These are phyloP conservation scores for Nasonia longicornis DNA, from an alignment of 1,140 invertebrate species.

Conservation along the genomic window DNA sequence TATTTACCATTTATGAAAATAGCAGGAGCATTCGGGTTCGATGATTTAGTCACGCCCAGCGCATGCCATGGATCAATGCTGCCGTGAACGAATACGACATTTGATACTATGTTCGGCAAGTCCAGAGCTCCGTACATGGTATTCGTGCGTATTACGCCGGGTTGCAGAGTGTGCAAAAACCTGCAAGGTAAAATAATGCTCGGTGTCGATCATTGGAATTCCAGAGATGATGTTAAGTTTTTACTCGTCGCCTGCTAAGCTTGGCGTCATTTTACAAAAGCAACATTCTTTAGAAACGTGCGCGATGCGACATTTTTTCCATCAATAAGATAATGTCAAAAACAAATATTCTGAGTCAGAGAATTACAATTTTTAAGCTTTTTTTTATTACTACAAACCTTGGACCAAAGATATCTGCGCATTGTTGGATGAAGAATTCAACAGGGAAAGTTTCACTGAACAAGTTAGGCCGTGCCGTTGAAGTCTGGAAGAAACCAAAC, in stretches of 20 bases:
- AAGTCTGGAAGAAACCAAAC: slow-evolving; percentile 95
- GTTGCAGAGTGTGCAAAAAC: slow-evolving; percentile 69
- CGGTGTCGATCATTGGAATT: not conserved
- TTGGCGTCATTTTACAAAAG: no score
- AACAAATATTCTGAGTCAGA: not conserved
- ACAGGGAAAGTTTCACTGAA: slow-evolving; percentile 85
- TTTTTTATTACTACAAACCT: slow-evolving; percentile 50
- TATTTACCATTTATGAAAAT: slow-evolving; percentile 79
- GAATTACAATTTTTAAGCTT: not conserved
- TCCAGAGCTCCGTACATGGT: slow-evolving; percentile 82
- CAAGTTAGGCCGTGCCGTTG: slow-evolving; percentile 77
- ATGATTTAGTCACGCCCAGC: slow-evolving; percentile 77
- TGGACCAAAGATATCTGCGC: slow-evolving; percentile 84
- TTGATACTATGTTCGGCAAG: slow-evolving; percentile 73
- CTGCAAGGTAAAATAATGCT: slow-evolving; percentile 32
- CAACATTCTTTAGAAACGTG: not conserved
- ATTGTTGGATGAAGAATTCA: slow-evolving; percentile 86
- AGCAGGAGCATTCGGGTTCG: slow-evolving; percentile 72
- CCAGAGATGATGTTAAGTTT: not conserved
- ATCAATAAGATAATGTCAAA: not conserved
- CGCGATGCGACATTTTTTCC: not conserved
- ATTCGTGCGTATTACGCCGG: slow-evolving; percentile 80
- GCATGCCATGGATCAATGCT: slow-evolving; percentile 95
- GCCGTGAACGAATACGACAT: slow-evolving; percentile 90
- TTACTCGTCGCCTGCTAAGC: not conserved